Percentiles rank a stretch among this genome's conserved stretches.
Evolutionary conservation across 2,797 vertebrate species (phyloP).

Genomic region (Eulemur mongoz): DNA sequence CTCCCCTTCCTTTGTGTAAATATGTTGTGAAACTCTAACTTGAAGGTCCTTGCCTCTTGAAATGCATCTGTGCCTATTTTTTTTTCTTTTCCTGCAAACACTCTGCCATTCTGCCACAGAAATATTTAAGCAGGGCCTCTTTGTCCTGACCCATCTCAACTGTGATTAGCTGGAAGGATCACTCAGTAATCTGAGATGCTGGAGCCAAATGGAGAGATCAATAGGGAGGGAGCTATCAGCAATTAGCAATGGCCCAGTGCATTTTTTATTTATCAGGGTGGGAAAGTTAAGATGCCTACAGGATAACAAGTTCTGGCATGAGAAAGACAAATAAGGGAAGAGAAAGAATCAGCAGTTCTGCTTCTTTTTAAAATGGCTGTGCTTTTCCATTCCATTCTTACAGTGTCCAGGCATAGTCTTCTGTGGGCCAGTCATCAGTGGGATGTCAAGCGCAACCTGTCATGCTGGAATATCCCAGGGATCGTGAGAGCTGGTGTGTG

Average conservation of each 20-base stretch:
- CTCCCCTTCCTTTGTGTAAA: neutral
- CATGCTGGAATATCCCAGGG: fast-evolving
- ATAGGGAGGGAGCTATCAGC: slow-evolving; percentile 65
- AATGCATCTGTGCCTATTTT: neutral
- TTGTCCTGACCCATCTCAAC: neutral
- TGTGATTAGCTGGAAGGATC: slow-evolving; percentile 56
- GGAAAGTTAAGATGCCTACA: slow-evolving; percentile 43
- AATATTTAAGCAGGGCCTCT: slow-evolving; percentile 19
- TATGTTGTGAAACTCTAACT: neutral
- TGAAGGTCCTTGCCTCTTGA: neutral
- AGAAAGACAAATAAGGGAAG: slow-evolving; percentile 6
- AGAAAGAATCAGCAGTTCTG: neutral
- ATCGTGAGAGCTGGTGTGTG: neutral
- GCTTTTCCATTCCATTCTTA: neutral
- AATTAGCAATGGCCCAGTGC: slow-evolving; percentile 62
- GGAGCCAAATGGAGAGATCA: slow-evolving; percentile 66
- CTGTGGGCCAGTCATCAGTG: neutral
- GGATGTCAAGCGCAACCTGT: neutral
- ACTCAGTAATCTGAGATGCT: slow-evolving; percentile 60
- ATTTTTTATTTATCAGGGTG: slow-evolving; percentile 47
- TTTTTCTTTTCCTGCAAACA: neutral
- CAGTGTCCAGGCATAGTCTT: neutral
- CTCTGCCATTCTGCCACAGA: neutral
- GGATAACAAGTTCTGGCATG: slow-evolving; percentile 26
- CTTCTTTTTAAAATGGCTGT: neutral